These are phyloP conservation scores for Myrmophylax atrothorax DNA, from an alignment of 2,113 vertebrate genomes.

Conservation along the genomic window DNA sequence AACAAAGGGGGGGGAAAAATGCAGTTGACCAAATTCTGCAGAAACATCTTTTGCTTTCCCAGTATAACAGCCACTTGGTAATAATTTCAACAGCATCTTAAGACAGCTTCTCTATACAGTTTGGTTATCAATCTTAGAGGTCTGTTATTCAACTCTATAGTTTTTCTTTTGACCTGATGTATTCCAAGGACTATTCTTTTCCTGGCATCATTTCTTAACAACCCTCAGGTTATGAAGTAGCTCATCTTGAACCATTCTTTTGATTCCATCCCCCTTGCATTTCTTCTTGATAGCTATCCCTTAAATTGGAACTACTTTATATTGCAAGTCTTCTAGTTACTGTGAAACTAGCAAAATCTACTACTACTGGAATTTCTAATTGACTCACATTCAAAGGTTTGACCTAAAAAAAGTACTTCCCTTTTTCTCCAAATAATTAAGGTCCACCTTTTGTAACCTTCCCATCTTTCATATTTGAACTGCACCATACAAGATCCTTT, in stretches of 20 bases:
- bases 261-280: background rate
- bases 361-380: background rate
- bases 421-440: background rate
- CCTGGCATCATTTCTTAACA: background rate
- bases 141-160: background rate
- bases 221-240: background rate
- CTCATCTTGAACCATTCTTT: background rate
- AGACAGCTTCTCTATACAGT: background rate
- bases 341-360: background rate
- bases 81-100: background rate
- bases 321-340: background rate
- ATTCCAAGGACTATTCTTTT: background rate
- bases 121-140: background rate
- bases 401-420: background rate
- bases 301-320: background rate
- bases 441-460: background rate
- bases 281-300: background rate
- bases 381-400: background rate
- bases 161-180: background rate
- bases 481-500: background rate
- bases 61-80: background rate
- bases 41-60: background rate
- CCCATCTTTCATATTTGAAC: background rate
- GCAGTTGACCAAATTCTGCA: background rate
- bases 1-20: fast-evolving